Evolutionary conservation across 2,888 invertebrate genomes (phyloP).

Genomic region (Phymatocera aterrima): DNA sequence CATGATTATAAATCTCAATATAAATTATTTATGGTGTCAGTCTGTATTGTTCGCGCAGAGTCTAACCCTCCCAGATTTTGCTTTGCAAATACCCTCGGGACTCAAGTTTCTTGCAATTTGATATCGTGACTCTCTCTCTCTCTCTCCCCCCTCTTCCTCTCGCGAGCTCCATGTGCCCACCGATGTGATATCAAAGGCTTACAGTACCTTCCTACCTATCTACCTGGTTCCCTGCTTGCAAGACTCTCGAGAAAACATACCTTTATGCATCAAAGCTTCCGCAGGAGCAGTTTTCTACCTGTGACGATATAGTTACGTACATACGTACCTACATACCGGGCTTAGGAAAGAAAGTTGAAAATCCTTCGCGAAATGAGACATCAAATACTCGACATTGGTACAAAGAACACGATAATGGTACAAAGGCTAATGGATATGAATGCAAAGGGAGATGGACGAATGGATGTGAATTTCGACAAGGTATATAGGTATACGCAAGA

Average conservation of each 20-base stretch:
- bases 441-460: background rate
- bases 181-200: conserved; percentile 12
- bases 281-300: background rate
- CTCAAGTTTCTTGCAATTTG: conserved; percentile 37
- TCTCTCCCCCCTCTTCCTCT: too few species aligned
- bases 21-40: background rate
- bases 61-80: background rate
- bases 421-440: background rate
- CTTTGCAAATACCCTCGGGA: background rate
- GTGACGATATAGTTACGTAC: background rate
- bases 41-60: background rate
- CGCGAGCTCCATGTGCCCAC: background rate
- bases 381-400: too few species aligned
- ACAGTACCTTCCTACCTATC: background rate
- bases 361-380: too few species aligned
- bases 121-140: conserved; percentile 1
- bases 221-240: too few species aligned
- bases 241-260: too few species aligned
- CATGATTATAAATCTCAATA: conserved; percentile 26
- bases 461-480: background rate
- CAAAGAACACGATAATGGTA: background rate
- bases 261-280: background rate
- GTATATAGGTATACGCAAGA: background rate
- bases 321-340: too few species aligned
- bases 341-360: conserved; percentile 16